A percentile compares a stretch with the other conserved stretches of the same genome.
These are phyloP conservation scores for Phortica variegata DNA, from an alignment of 1,140 invertebrate genomes.

Conservation along the genomic window DNA sequence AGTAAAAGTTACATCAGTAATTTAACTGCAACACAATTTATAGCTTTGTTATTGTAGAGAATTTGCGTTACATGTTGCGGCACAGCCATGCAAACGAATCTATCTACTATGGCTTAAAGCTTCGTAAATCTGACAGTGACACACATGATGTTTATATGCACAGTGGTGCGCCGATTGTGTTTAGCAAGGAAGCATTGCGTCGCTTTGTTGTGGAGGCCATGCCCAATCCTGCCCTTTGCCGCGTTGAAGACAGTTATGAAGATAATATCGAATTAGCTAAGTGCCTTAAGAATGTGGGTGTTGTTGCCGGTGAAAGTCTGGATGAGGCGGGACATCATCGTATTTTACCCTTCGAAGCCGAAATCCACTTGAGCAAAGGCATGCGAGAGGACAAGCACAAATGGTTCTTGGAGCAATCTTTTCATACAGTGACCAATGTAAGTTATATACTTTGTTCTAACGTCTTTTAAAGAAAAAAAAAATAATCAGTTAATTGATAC, in stretches of 20 bases:
- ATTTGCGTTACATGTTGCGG: slow-evolving; percentile 30
- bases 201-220: slow-evolving; percentile 23
- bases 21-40: too few relatives aligned
- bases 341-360: slow-evolving; percentile 28
- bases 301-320: slow-evolving; percentile 32
- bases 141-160: slow-evolving; percentile 26
- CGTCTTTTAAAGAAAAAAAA: neutral
- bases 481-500: neutral
- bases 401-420: slow-evolving; percentile 20
- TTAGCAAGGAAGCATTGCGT: slow-evolving; percentile 26
- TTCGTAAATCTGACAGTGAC: slow-evolving; percentile 8
- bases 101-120: slow-evolving; percentile 41
- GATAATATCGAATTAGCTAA: slow-evolving; percentile 23
- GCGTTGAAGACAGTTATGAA: neutral
- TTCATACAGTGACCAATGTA: slow-evolving; percentile 27
- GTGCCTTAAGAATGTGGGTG: slow-evolving; percentile 31
- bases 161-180: slow-evolving; percentile 14
- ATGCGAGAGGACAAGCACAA: slow-evolving; percentile 16
- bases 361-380: slow-evolving; percentile 17
- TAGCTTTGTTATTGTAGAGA: slow-evolving; percentile 41
- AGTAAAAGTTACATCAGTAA: neutral
- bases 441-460: slow-evolving; percentile 3
- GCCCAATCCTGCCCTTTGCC: slow-evolving; percentile 26
- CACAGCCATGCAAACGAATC: slow-evolving; percentile 20
- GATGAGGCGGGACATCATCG: slow-evolving; percentile 26